Evolutionary conservation across 2,797 vertebrate genomes (phyloP).

Genomic region (Eulemur coronatus): DNA sequence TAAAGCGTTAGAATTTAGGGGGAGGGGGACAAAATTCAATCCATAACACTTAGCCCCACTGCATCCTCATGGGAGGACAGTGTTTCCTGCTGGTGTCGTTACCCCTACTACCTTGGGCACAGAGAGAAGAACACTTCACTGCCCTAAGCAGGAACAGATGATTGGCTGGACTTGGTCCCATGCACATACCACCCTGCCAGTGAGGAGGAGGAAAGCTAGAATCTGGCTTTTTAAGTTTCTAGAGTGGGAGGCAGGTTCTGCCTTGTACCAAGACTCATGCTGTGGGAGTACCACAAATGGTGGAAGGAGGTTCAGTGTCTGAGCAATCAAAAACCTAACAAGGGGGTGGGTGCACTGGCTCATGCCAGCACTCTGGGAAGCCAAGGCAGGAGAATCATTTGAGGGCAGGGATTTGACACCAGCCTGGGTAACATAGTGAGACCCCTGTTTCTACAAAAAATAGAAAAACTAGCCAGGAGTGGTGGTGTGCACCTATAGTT

Average conservation of each 20-base stretch:
- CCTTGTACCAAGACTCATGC: neutral
- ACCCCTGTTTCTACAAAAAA: neutral
- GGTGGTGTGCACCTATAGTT: neutral
- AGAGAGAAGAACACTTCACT: neutral
- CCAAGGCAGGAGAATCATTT: neutral
- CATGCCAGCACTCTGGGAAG: neutral
- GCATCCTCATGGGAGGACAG: neutral
- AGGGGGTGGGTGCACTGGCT: neutral
- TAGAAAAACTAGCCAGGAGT: neutral
- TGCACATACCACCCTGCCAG: neutral
- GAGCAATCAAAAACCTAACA: neutral
- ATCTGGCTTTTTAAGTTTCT: conserved; percentile 3
- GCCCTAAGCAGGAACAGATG: neutral
- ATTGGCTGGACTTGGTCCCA: neutral
- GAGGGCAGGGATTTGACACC: neutral
- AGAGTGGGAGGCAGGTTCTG: neutral
- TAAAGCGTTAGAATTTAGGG: neutral
- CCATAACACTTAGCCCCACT: neutral
- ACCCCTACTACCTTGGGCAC: neutral
- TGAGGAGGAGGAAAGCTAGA: neutral
- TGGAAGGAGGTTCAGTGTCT: neutral
- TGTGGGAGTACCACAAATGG: neutral
- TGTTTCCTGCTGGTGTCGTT: neutral
- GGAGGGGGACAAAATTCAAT: neutral
- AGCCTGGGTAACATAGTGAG: neutral